Evolutionary conservation across 1,140 invertebrate genomes (phyloP), one percentile per base, ranked within the genome.

Genomic region (Oncopeltus fasciatus): DNA sequence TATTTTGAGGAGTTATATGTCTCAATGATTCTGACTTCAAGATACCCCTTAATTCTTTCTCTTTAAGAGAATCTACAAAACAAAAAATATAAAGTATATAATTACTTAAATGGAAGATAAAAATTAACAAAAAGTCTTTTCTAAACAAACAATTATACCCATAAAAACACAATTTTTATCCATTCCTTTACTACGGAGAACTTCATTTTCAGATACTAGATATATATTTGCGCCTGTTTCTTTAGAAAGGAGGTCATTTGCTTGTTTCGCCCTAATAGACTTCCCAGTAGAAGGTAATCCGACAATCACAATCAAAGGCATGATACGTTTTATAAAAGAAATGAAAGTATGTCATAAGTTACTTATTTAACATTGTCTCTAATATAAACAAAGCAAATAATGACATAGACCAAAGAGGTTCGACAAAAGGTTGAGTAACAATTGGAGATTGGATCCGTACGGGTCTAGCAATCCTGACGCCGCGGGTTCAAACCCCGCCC

Each of bases 1-100:
- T 77, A 73, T 86, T 84, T n/a, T 88, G 84, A 68, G 84, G 82
- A 53, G 81, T 84, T 33, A 94, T 73, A 44, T 83, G 71, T 49
- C 83, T 73, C 64, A 92, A 81, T 1, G 85, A 83, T 69, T 87
- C 82, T 1, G 93, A 93, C 76, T 95, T 95, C 0, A 97, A 74
- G 63, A 84, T 80, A n/a, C 84, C 84, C 59, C 94, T 75, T 1
- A 94, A 75, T 68, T 87, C 81, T 74, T 95, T 95, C 70, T 98
- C 94, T 71, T 89, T 87, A 65, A 84, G 82, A 0, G 90, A 86
- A 79, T 92, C 81, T 69, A 43, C 61, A 14, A 59, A 66, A 56
- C 21, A 21, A 46, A n/a, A n/a, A n/a, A n/a, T n/a, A n/a, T n/a
- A n/a, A n/a, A n/a, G n/a, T n/a, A n/a, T n/a, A n/a, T n/a, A n/a